These are phyloP conservation scores for Dermolepida albohirtum DNA, from an alignment of 2,888 invertebrate species.

Conservation along the genomic window DNA sequence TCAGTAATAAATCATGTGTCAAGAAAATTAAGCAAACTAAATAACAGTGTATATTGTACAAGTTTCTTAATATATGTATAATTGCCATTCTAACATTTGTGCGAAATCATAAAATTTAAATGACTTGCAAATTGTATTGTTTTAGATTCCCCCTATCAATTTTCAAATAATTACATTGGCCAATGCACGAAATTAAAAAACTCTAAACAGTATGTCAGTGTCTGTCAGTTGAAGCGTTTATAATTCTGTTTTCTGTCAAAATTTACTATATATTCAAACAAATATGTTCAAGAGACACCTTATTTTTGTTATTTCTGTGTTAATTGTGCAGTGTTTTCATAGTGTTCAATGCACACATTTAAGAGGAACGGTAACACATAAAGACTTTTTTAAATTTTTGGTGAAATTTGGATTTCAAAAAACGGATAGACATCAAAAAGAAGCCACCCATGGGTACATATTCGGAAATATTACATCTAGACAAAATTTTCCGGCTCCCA, in stretches of 20 bases:
- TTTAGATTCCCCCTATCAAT: too few species aligned
- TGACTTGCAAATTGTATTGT: too few species aligned
- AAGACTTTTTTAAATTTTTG: constrained; percentile 90
- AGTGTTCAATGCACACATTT: constrained; percentile 64
- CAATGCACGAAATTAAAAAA: too few species aligned
- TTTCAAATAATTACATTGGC: too few species aligned
- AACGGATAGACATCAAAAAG: constrained; percentile 86
- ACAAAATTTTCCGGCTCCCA: constrained; percentile 73
- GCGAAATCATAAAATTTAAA: too few species aligned
- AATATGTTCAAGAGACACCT: constrained; percentile 44
- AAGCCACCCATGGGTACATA: constrained; percentile 92
- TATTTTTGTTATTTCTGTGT: constrained; percentile 49
- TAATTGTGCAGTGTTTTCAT: constrained; percentile 50
- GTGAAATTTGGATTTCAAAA: constrained; percentile 97
- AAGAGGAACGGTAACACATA: constrained; percentile 73
- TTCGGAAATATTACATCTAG: constrained; percentile 93
- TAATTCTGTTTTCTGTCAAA: constrained; percentile 43
- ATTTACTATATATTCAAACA: constrained; percentile 45
- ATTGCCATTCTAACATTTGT: too few species aligned
- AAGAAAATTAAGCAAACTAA: too few species aligned
- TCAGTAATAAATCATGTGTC: too few species aligned
- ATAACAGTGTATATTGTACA: too few species aligned
- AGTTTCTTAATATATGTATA: too few species aligned
- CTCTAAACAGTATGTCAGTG: constrained; percentile 6
- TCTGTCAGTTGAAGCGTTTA: constrained; percentile 29